Evolutionary conservation across 2,113 vertebrate genomes (phyloP), one percentile per base, ranked within the genome.

Genomic region (Perca schrenkii): DNA sequence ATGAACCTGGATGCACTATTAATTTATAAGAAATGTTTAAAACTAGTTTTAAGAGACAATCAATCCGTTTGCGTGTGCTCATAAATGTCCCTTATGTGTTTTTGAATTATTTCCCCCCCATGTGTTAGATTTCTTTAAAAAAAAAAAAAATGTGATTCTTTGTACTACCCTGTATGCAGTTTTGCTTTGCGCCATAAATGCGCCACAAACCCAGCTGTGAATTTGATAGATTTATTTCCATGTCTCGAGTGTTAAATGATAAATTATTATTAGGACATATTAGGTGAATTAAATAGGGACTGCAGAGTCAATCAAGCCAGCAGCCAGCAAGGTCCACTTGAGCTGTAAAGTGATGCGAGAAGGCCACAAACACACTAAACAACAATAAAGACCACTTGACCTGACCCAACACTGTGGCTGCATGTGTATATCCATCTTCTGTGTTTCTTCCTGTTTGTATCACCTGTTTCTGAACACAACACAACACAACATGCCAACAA

Each of bases 1-100:
- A 95, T 95, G 96, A 97, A 96, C 96, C 94, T 96, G 97, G 96
- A 97, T 98, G 97, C 98, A 98, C 97, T 98, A 97, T 96, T 97
- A 97, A 98, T 99, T 99, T 98, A 98, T 92, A 78, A 90, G 61
- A 97, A 93, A 97, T 95, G 97, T 97, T 96, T 96, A 96, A 96
- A 93, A 96, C 72, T 89, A 91, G 91, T 90, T 89, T 95, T 95
- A 96, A 97, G 94, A 97, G 98, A 99, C 97, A 98, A 99, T 99
- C 98, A 97, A 95, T 96, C 95, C 56, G 74, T 86, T 74, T 86
- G 57, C 66, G 71, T 79, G 72, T 81, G 80, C 69, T 85, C 85
- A 79, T 79, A 82, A 84, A 87, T 79, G 64, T 88, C 58, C 69
- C 50, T 22, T 57, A 62, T 47, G 68, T 93, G 81, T 68, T 85